Evolutionary conservation across 2,797 vertebrate genomes (phyloP).

Genomic region (Gymnothorax javanicus): DNA sequence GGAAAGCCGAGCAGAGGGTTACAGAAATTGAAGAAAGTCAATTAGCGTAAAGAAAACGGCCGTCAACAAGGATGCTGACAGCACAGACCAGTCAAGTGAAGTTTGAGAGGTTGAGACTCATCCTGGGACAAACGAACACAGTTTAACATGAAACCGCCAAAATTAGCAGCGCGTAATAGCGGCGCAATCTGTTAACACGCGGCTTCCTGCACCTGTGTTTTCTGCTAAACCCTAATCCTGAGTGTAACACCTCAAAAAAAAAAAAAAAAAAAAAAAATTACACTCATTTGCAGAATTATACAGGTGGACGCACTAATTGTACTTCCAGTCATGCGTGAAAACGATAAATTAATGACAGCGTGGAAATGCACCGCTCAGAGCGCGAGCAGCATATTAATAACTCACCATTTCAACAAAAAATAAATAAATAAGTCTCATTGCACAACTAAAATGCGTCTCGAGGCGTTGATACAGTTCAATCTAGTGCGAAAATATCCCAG

Average conservation of each 20-base stretch:
- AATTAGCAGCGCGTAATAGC: not conserved
- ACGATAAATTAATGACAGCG: not conserved
- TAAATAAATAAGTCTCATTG: not conserved
- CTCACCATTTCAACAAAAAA: too few relatives aligned
- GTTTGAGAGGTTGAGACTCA: not conserved
- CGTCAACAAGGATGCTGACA: not conserved
- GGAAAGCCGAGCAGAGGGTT: not conserved
- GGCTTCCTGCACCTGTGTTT: not conserved
- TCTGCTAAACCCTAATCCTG: not conserved
- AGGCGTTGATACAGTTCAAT: conserved; percentile 4
- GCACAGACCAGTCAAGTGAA: not conserved
- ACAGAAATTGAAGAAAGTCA: not conserved
- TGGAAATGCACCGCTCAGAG: too few relatives aligned
- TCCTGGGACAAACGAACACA: not conserved
- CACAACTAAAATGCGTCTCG: not conserved
- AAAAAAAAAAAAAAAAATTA: not conserved
- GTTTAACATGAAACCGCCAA: not conserved
- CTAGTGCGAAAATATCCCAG: not conserved
- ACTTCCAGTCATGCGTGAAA: not conserved
- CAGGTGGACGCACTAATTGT: not conserved
- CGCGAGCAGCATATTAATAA: not conserved
- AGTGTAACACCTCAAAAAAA: not conserved
- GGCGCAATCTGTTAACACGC: not conserved
- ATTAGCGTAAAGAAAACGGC: not conserved
- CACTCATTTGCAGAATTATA: not conserved